Base-by-base conservation (phyloP, 2,797 vertebrate species). In the Morus bassanus region DNA sequence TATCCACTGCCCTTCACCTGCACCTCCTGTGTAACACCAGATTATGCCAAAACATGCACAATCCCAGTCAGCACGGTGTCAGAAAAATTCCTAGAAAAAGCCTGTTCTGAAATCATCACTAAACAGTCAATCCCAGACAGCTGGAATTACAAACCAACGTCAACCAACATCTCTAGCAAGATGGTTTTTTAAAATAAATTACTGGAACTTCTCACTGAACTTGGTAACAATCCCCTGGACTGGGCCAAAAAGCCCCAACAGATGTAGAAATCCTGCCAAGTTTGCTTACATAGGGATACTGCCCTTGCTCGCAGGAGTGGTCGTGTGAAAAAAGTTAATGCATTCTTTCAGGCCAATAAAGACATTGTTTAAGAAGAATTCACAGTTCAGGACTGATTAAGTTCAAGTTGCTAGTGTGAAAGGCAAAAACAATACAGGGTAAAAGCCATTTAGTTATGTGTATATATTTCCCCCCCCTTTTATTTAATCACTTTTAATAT, bases 31-130 rank as follows among this genome's bases (percentile, higher is more conserved):
- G 8, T 2, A 28, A 27, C n/a, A 50, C 9, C 37, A 81, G 30
- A 11, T 37, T 10, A 5, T 2, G 12, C 11, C 2, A 1, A 85
- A 76, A 69, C 12, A 64, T 69, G 30, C 13, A 43, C 31, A n/a
- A 7, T 25, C 19, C 12, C 43, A 56, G 37, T 6, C 69, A 50
- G 35, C 33, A 25, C 0, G 0, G 10, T 7, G 10, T 23, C 24
- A 63, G 46, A 30, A 88, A 76, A 21, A 46, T 46, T 46, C 16
- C 9, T 46, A 46, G 45, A 67, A 67, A 61, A 75, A 75, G 4
- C 8, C 23, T 37, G 18, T 48, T 81, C 50, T 54, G 50, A 53
- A 88, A 45, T 76, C 19, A 56, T 45, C 69, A 53, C 25, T 56
- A 3, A 57, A 41, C 4, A n/a, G 18, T 23, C 37, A 35, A 30